Conservation (phyloP, 1,140 invertebrate species). For the Papilio polyxenes region DNA sequence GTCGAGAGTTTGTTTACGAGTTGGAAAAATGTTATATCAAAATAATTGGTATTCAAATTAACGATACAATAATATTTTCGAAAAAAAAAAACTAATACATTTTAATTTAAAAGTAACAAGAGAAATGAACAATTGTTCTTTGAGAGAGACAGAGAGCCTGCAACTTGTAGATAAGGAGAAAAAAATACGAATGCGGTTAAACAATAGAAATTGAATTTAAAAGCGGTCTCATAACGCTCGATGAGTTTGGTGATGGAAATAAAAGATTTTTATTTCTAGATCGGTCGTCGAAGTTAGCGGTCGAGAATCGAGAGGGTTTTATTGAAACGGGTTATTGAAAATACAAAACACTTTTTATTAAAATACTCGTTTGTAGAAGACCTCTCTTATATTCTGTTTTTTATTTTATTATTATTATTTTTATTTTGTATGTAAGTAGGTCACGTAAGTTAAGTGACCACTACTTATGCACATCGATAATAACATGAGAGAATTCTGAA, state of each 20-base stretch:
- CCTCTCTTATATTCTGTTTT: no score
- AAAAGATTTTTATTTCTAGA: constrained; percentile 4
- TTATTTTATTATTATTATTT: no score
- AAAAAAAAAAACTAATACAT: neutral
- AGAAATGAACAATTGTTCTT: constrained; percentile 25
- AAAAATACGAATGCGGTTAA: constrained; percentile 27
- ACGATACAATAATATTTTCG: neutral
- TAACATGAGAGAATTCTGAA: no score
- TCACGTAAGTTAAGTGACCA: no score
- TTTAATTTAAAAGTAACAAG: constrained; percentile 16
- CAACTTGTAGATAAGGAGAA: constrained; percentile 30
- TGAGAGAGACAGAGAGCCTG: constrained; percentile 31
- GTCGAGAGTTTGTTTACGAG: constrained; percentile 8
- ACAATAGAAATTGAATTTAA: constrained; percentile 32
- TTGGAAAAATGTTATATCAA: constrained; percentile 29
- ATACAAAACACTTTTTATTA: neutral
- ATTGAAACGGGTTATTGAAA: constrained; percentile 10
- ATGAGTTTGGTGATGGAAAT: constrained; percentile 1
- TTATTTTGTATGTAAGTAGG: no score
- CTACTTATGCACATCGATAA: no score
- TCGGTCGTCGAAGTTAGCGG: neutral
- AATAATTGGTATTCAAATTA: neutral
- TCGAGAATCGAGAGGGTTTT: constrained; percentile 10
- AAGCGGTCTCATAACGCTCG: constrained; percentile 27
- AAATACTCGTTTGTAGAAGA: neutral